phyloP scores from a whole-genome alignment of 2,113 vertebrate genomes.

The Ictalurus furcatus region DNA sequence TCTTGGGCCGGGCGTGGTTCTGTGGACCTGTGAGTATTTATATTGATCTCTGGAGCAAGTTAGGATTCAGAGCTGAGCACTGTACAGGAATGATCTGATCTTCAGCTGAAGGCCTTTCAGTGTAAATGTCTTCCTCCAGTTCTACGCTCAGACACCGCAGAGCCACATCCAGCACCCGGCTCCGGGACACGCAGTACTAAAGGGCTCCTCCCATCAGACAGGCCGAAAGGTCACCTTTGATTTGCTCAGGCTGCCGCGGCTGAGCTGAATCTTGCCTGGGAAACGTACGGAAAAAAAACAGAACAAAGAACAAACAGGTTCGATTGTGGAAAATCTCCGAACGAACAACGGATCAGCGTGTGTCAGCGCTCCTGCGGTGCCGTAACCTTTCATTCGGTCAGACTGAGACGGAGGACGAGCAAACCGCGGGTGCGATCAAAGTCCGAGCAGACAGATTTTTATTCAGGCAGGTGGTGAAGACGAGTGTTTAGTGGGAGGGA shows the following conservation, averaged over 20 bases:
- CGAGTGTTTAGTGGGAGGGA: not conserved
- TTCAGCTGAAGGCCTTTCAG: not conserved
- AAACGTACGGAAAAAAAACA: not conserved
- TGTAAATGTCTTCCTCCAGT: slow-evolving; percentile 14
- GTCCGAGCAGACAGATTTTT: slow-evolving; percentile 24
- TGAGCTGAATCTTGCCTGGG: slow-evolving; percentile 14
- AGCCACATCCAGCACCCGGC: not conserved
- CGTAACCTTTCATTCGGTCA: slow-evolving; percentile 41
- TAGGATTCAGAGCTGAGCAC: slow-evolving; percentile 19
- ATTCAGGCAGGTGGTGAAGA: slow-evolving; percentile 7
- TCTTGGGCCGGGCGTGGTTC: not conserved
- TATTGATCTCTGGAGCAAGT: slow-evolving; percentile 37
- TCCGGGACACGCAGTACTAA: not conserved
- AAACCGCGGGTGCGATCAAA: slow-evolving; percentile 38
- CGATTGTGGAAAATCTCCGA: slow-evolving; percentile 24
- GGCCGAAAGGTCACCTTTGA: slow-evolving; percentile 48
- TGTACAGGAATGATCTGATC: slow-evolving; percentile 11
- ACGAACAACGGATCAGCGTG: slow-evolving; percentile 24
- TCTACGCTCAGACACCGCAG: not conserved
- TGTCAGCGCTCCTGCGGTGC: slow-evolving; percentile 32
- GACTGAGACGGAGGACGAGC: not conserved
- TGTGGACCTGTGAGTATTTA: slow-evolving; percentile 15
- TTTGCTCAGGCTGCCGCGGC: slow-evolving; percentile 15
- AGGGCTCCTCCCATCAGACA: slow-evolving; percentile 17
- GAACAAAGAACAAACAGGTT: slow-evolving; percentile 14